Evolutionary conservation across 2,888 invertebrate genomes (phyloP), one percentile per base, ranked within the genome.

Genomic region (Aplocera efformata): DNA sequence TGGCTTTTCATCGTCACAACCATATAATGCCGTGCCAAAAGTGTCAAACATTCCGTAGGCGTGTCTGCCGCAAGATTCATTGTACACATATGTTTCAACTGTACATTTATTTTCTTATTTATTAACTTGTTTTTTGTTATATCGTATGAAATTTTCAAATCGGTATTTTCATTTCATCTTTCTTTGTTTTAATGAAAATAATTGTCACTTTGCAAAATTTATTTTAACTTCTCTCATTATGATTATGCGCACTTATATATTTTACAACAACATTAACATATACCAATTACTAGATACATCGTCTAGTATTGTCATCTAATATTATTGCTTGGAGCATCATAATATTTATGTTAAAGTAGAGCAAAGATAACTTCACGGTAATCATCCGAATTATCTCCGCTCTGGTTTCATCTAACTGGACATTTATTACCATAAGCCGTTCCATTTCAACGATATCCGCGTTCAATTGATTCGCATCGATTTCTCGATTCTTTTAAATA

Each of bases 401-500:
- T 42, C 50, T 32, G 43, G 36, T 44, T 50, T 42, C 38, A 23
- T 33, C 33, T 35, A 40, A 48, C 39, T 35, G 35, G 23, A 25
- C 21, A 9, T 34, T 31, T 37, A 39, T 33, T 42, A 37, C 41
- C 41, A 35, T 35, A 33, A 47, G 44, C 31, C 25, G 35, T 36
- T 36, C n/a, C 41, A 42, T 50, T 7, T 30, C 13, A 39, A 37
- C 40, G 20, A 39, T 34, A 23, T 25, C 27, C 34, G 38, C 27
- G 34, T 42, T 38, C 27, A 29, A 53, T 53, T 24, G 42, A 53
- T 50, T 49, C 24, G 31, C 20, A 22, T 21, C 43, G 32, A 22
- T 34, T 42, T 40, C 36, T 30, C 30, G 26, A 36, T 37, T 27
- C 10, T 8, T 35, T 10, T 40, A n/a, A 37, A 13, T 11, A 35